Evolutionary conservation across 2,113 vertebrate species (phyloP), one percentile per base, ranked within the genome.

Genomic region (Nerophis ophidion): DNA sequence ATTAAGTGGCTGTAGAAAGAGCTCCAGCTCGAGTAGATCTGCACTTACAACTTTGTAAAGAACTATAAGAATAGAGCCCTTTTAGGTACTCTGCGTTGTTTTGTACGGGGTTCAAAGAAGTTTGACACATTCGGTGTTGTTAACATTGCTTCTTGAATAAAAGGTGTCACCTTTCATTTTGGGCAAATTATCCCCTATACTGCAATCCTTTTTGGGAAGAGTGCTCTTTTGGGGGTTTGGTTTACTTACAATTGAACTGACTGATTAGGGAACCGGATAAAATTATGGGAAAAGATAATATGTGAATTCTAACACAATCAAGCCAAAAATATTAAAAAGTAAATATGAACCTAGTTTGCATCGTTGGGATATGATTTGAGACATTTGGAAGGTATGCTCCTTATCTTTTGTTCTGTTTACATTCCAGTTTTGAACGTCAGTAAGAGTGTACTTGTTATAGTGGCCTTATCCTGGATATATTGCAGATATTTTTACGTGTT

Each of bases 381-480:
- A 48, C 33, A 10, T 14, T 53, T 48, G 35, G 5, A 26, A 16
- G 5, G 36, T 38, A 7, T 36, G 17, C 54, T 17, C 17, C n/a
- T 72, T 60, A 48, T 54, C 48, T 9, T 4, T 44, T 44, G 40
- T 44, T 44, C 40, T 65, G 52, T 66, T 53, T 51, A 60, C 13
- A 1, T 47, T 61, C 33, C 49, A 26, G 45, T 68, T 62, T 55
- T 64, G 26, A 54, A 14, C 53, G 50, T 54, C 46, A 59, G 35
- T 35, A 5, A n/a, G 59, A 8, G 9, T 65, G 35, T 46, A 15
- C 45, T 40, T 11, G 40, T 44, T 12, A 44, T 5, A 44, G 40
- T 44, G 40, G 40, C 40, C 12, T 11, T 44, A 12, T 44, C 10
- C 40, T 16, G 16, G n/a, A 45, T 63, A 50, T 61, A 57, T 53